Evolutionary conservation across 2,888 invertebrate species (phyloP).

Genomic region (Phasia obesa): DNA sequence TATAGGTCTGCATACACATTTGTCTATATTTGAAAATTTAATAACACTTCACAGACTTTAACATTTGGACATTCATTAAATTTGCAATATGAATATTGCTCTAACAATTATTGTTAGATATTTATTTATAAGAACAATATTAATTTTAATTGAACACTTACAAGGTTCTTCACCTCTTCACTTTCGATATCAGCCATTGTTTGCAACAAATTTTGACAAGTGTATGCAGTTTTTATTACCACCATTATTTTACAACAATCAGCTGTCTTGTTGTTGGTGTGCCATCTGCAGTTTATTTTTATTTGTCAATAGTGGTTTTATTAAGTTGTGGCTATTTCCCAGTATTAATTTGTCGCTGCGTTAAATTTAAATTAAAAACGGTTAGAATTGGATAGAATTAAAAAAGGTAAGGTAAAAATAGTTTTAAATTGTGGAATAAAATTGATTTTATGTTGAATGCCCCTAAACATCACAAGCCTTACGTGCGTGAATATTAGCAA

Average conservation of each 20-base stretch:
- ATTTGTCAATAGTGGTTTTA: background rate
- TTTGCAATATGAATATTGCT: no score
- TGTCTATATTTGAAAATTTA: constrained; percentile 10
- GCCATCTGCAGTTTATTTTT: background rate
- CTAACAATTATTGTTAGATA: constrained; percentile 68
- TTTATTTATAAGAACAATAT: constrained; percentile 88
- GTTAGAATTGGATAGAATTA: no score
- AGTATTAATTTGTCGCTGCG: background rate
- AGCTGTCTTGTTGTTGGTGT: constrained; percentile 20
- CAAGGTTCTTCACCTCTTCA: constrained; percentile 85
- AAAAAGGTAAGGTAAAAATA: no score
- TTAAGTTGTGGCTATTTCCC: background rate
- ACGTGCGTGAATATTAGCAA: no score
- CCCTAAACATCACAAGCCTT: no score
- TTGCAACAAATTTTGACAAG: constrained; percentile 56
- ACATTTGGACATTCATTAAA: constrained; percentile 4
- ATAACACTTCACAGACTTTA: constrained; percentile 8
- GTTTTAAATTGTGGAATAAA: no score
- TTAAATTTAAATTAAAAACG: background rate
- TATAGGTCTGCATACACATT: constrained; percentile 21
- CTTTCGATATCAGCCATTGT: constrained; percentile 89
- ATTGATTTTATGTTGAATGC: no score
- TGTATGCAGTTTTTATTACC: constrained; percentile 37
- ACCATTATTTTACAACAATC: constrained; percentile 37
- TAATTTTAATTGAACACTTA: constrained; percentile 82